Conservation (phyloP, 2,888 invertebrate genomes). For the Piscicola geometra region DNA sequence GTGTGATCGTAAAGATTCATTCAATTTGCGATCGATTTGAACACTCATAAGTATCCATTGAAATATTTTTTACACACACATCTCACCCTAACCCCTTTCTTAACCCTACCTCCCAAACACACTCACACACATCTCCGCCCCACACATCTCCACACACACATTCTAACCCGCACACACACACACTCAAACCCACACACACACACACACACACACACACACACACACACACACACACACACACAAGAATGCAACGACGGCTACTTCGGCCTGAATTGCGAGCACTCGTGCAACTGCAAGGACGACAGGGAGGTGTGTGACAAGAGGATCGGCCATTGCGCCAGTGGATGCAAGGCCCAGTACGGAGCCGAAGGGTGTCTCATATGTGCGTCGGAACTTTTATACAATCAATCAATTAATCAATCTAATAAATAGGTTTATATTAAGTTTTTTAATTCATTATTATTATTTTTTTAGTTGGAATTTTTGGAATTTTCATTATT, state of each 20-base stretch:
- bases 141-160: constrained; percentile 5
- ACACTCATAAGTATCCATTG: too few species aligned
- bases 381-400: constrained; percentile 43
- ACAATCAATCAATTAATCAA: too few species aligned
- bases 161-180: neutral
- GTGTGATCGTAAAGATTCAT: too few species aligned
- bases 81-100: too few species aligned
- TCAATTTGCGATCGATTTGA: too few species aligned
- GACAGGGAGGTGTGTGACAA: constrained; percentile 49
- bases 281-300: constrained; percentile 50
- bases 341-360: constrained; percentile 50
- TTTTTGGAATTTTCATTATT: too few species aligned
- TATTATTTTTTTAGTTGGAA: too few species aligned
- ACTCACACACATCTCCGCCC: too few species aligned
- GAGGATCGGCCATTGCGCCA: constrained; percentile 49
- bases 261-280: constrained; percentile 51
- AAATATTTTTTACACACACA: too few species aligned
- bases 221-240: too few species aligned
- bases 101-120: too few species aligned
- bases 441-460: neutral
- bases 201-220: constrained; percentile 10
- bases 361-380: constrained; percentile 50
- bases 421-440: constrained; percentile 44
- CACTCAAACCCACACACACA: constrained; percentile 10
- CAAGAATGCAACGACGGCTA: constrained; percentile 50